These are phyloP conservation scores for Fulica atra DNA, from an alignment of 2,113 vertebrate genomes.

Conservation along the genomic window DNA sequence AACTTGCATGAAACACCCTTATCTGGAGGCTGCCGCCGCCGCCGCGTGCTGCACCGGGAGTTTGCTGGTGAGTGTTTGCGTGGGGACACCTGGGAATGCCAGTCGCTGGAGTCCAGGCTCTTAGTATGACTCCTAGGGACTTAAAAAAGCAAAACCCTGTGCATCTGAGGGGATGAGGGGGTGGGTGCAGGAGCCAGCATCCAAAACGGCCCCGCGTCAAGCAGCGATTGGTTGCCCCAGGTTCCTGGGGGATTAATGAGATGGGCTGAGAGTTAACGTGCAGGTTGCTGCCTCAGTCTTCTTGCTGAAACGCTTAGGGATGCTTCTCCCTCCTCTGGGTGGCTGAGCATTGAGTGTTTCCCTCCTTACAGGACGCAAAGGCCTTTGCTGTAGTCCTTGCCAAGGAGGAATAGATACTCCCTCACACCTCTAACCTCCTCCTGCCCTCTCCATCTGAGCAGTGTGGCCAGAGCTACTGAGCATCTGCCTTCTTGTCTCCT, in stretches of 20 bases:
- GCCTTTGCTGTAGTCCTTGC: not conserved
- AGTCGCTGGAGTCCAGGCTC: not conserved
- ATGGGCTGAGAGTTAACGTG: not conserved
- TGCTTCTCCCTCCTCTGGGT: not conserved
- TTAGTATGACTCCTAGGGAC: not conserved
- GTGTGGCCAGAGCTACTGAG: not conserved
- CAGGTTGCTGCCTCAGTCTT: not conserved
- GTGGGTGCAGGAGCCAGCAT: not conserved
- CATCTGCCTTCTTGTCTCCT: not conserved
- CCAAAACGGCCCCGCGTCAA: not conserved
- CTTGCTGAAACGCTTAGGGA: not conserved
- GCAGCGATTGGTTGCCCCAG: not conserved
- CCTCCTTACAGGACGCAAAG: not conserved
- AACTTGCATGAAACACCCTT: conserved; percentile 8
- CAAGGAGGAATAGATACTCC: not conserved
- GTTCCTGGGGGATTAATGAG: not conserved
- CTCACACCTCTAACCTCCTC: not conserved
- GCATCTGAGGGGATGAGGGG: not conserved
- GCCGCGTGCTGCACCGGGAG: not conserved
- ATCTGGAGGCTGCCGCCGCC: not conserved
- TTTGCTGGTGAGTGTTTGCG: conserved; percentile 4
- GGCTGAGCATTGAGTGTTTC: not conserved
- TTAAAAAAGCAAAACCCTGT: not conserved
- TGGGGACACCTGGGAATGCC: not conserved
- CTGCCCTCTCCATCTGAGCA: not conserved